These are phyloP conservation scores for Apogon talboti DNA, from an alignment of 2,797 vertebrate genomes.

Conservation along the genomic window DNA sequence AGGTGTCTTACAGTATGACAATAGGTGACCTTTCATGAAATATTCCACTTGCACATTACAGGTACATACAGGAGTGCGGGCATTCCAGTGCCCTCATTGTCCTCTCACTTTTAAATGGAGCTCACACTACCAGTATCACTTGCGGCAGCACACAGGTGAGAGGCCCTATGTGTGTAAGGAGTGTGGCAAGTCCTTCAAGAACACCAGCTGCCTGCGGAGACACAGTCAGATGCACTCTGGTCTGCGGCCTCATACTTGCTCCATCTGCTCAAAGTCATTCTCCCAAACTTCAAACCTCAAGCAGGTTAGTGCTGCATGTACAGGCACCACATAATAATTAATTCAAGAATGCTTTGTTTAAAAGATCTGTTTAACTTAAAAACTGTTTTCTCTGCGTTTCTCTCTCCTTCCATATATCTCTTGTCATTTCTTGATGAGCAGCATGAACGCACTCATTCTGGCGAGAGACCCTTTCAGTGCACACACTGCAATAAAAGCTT, in stretches of 20 bases:
- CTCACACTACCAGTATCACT: conserved; percentile 90
- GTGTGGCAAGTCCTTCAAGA: conserved; percentile 92
- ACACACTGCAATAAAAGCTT: conserved; percentile 90
- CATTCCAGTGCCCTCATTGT: conserved; percentile 93
- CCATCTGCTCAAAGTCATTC: conserved; percentile 91
- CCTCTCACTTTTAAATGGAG: conserved; percentile 95
- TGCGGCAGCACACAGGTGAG: conserved; percentile 90
- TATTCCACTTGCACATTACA: conserved; percentile 52
- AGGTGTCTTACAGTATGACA: too few species aligned
- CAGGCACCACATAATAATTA: not conserved
- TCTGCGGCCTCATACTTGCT: conserved; percentile 88
- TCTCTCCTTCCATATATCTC: conserved; percentile 2
- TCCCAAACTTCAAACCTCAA: conserved; percentile 94
- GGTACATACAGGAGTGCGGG: conserved; percentile 89
- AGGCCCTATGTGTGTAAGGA: conserved; percentile 91
- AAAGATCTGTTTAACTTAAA: not conserved
- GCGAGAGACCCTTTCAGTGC: conserved; percentile 91
- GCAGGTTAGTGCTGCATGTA: conserved; percentile 64
- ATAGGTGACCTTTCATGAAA: too few species aligned
- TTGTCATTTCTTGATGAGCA: conserved; percentile 63
- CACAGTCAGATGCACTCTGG: conserved; percentile 91
- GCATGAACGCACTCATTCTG: conserved; percentile 93
- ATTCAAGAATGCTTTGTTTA: not conserved
- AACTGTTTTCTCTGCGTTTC: not conserved
- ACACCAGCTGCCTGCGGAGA: conserved; percentile 88